Evolutionary conservation across 1,140 invertebrate genomes (phyloP).

Genomic region (Apocrypta bakeri): DNA sequence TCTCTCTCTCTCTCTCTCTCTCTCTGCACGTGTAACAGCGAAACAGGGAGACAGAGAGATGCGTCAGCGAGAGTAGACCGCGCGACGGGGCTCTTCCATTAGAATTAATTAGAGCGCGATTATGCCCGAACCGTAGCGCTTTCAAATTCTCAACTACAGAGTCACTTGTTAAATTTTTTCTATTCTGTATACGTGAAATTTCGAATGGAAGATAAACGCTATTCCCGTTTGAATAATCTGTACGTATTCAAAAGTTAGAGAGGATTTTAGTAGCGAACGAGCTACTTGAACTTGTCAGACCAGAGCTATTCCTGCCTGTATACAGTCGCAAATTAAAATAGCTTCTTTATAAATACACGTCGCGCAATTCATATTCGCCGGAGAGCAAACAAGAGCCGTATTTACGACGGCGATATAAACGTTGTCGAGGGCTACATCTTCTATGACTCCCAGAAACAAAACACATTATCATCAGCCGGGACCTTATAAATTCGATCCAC

Average conservation of each 20-base stretch:
- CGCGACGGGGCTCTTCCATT: background rate
- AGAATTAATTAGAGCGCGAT: conserved; percentile 36
- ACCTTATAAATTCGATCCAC: conserved; percentile 43
- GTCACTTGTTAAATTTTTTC: background rate
- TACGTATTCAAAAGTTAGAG: too few species aligned
- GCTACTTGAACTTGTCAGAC: background rate
- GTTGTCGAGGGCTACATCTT: conserved; percentile 19
- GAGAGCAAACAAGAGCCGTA: conserved; percentile 25
- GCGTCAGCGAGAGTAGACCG: background rate
- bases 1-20: background rate
- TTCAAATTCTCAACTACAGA: background rate
- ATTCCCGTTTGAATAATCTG: background rate
- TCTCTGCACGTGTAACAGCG: conserved; percentile 18
- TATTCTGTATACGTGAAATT: background rate
- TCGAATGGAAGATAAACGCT: background rate
- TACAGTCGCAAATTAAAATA: conserved; percentile 31
- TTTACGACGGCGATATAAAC: conserved; percentile 41
- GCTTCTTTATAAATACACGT: conserved; percentile 36
- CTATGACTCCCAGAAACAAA: conserved; percentile 34
- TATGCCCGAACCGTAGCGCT: background rate
- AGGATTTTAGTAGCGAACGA: too few species aligned
- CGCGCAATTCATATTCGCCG: conserved; percentile 44
- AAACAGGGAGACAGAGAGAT: conserved; percentile 15
- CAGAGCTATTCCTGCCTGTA: background rate
- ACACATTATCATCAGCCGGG: conserved; percentile 40